Percentiles rank a stretch among this genome's conserved stretches.
These are phyloP conservation scores for Ramphastos sulfuratus DNA, from an alignment of 2,113 vertebrate species.

Conservation along the genomic window DNA sequence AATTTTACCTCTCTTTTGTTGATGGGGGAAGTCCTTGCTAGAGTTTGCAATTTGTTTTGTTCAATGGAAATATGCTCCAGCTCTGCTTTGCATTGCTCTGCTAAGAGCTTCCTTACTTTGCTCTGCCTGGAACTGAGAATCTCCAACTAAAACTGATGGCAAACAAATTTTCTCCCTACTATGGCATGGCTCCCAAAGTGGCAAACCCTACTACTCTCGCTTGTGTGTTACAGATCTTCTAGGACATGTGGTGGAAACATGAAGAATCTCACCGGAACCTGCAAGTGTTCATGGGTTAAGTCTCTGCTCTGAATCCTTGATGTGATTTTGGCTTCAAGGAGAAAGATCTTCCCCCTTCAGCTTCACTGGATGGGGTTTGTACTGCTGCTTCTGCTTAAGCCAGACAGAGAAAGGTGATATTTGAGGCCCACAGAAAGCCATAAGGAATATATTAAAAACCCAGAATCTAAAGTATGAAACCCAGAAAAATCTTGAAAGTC, in stretches of 20 bases:
- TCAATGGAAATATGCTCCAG: background rate
- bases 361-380: background rate
- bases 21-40: background rate
- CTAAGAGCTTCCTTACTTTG: background rate
- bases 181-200: background rate
- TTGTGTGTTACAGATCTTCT: background rate
- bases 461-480: background rate
- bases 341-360: background rate
- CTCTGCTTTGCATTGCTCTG: background rate
- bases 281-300: rapidly evolving
- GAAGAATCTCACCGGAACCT: background rate
- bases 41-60: background rate
- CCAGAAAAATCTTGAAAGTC: background rate
- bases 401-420: background rate
- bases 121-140: background rate
- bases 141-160: background rate
- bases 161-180: background rate
- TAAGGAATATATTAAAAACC: background rate
- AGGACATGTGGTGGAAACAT: background rate
- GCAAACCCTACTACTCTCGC: background rate
- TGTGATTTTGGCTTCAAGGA: background rate
- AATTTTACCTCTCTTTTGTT: background rate
- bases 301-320: background rate
- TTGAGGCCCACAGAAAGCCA: background rate
- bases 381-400: background rate